These are phyloP conservation scores for Acanthis flammea DNA, from an alignment of 2,797 vertebrate genomes.

Conservation along the genomic window DNA sequence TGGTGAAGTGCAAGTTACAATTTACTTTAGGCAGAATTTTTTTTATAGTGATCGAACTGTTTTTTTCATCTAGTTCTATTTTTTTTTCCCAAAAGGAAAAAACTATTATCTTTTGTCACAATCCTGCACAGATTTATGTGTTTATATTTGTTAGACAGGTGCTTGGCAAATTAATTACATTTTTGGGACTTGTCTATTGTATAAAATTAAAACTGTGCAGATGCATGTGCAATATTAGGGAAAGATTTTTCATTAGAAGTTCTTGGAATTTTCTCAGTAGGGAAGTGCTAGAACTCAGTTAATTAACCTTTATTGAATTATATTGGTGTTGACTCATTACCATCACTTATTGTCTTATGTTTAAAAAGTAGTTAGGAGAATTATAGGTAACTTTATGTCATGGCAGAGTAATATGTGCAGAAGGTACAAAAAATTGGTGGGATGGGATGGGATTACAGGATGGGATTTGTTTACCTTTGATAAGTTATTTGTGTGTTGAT, in stretches of 20 bases:
- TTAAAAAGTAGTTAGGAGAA: background rate
- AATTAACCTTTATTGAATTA: background rate
- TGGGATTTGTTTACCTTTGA: background rate
- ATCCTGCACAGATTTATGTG: background rate
- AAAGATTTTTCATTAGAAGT: background rate
- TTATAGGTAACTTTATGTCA: background rate
- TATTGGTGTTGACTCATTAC: background rate
- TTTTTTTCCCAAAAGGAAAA: background rate
- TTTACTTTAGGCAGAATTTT: background rate
- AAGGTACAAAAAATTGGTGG: background rate
- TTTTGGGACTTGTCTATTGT: background rate
- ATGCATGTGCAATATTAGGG: background rate
- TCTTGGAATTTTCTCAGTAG: background rate
- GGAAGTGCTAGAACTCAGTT: background rate
- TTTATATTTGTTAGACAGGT: background rate
- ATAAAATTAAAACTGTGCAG: background rate
- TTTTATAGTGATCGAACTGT: background rate
- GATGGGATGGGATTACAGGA: background rate
- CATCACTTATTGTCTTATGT: background rate
- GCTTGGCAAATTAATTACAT: background rate
- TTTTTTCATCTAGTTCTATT: background rate
- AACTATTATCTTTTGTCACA: background rate
- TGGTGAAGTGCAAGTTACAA: background rate
- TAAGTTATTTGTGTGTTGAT: background rate
- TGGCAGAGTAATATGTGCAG: background rate